phyloP scores from a whole-genome alignment of 2,888 invertebrate genomes.

The Erpobdella octoculata region DNA sequence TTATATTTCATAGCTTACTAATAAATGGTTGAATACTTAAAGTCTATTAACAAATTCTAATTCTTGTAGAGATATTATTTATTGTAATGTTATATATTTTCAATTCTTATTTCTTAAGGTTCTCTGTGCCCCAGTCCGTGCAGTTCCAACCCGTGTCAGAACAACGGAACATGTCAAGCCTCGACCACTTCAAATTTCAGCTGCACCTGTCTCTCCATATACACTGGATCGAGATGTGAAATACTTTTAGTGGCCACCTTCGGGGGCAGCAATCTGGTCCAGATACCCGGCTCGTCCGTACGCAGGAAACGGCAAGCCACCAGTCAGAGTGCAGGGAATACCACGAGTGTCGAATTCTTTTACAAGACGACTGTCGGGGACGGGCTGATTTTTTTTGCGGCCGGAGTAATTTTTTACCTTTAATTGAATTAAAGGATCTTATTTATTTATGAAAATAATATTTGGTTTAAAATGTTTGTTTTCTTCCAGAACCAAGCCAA shows the following conservation, averaged over 20 bases:
- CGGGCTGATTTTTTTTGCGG: slow-evolving; percentile 41
- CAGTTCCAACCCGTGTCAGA: slow-evolving; percentile 33
- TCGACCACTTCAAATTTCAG: slow-evolving; percentile 36
- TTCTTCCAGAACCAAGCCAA: background rate
- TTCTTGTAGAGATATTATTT: too few species aligned
- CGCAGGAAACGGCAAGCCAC: slow-evolving; percentile 16
- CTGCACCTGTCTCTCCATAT: slow-evolving; percentile 39
- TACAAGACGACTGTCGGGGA: slow-evolving; percentile 41
- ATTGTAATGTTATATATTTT: too few species aligned
- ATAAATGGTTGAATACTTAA: too few species aligned
- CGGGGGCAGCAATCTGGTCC: slow-evolving; percentile 39
- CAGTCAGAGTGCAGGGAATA: slow-evolving; percentile 4
- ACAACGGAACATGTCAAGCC: slow-evolving; percentile 32
- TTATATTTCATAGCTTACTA: background rate
- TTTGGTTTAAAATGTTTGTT: background rate
- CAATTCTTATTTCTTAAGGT: too few species aligned
- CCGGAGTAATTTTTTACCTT: slow-evolving; percentile 40
- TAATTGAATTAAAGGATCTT: background rate
- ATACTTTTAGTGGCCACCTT: slow-evolving; percentile 42
- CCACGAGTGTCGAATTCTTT: slow-evolving; percentile 36
- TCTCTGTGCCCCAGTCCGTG: slow-evolving; percentile 28
- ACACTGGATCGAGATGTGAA: slow-evolving; percentile 41
- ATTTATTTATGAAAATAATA: background rate
- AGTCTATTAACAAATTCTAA: too few species aligned
- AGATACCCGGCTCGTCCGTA: slow-evolving; percentile 28